Base-by-base conservation (phyloP, 2,888 invertebrate genomes). In the Lasioglossum villosulum region DNA sequence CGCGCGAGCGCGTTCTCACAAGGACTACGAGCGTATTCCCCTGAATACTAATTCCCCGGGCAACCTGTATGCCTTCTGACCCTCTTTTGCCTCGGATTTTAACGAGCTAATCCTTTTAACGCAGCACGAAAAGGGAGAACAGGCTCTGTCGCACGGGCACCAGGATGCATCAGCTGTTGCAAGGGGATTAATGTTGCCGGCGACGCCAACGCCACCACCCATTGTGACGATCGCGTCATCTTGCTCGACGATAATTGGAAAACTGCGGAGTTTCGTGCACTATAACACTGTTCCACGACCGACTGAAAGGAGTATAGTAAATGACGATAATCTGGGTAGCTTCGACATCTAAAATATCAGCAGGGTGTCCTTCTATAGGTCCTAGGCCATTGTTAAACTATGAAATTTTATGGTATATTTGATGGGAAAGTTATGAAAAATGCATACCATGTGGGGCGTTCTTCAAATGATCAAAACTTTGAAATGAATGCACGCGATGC, bases 91-190 rank as follows among this genome's bases (percentile, higher is more conserved):
- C 6, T 2, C n/a, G 27, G 14, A 63, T n/a, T 30, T 68, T 74
- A 75, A 42, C 16, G 30, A 52, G 39, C 68, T 70, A 52, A 80
- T 70, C 56, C 75, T 56, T 70, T 68, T 37, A 63, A 74, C 45
- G 70, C 6, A n/a, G 4, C n/a, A 34, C 16, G 16, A 27, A 37
- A 39, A 23, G 37, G 12, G 30, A 23, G 14, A 48, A 39, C 63
- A 48, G 34, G 68, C 14, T n/a, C 10, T 6, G 14, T 23, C 12
- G 39, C n/a, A 27, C 52, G 8, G 42, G 16, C 14, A 70, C 68
- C 37, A 37, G 19, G 68, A 23, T 12, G 37, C 68, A 68, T 68
- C 68, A 68, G 68, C 37, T 68, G 23, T 39, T 66, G 8, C 30
- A 19, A 66, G 6, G 63, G n/a, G 30, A 27, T 59, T 59, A 1